Evolutionary conservation across 1,140 invertebrate genomes (phyloP).

Genomic region (Lanistes nyassanus): DNA sequence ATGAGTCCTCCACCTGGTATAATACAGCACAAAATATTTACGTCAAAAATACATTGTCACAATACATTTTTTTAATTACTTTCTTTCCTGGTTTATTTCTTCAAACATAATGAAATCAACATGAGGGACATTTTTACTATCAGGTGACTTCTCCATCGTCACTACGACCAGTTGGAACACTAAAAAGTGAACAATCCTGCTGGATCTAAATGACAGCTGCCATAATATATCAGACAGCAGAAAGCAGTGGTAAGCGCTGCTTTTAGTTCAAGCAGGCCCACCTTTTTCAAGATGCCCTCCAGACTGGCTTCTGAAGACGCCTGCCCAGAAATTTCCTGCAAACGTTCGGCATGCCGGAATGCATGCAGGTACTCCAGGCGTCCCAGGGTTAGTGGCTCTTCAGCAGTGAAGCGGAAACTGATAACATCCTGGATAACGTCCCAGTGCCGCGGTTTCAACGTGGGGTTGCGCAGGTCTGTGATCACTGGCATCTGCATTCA

Average conservation of each 20-base stretch:
- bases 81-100: neutral
- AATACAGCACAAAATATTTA: no score
- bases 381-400: slow-evolving; percentile 65
- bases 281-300: slow-evolving; percentile 81
- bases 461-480: slow-evolving; percentile 65
- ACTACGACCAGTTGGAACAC: no score
- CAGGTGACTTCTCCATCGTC: no score
- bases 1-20: slow-evolving; percentile 65
- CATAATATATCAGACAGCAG: no score
- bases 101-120: no score
- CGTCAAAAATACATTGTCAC: no score
- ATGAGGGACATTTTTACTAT: no score
- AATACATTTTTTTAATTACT: no score
- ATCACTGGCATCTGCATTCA: slow-evolving; percentile 67
- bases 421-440: slow-evolving; percentile 63
- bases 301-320: slow-evolving; percentile 86
- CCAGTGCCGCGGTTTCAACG: slow-evolving; percentile 65
- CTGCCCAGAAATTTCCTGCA: slow-evolving; percentile 85
- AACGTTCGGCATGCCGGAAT: slow-evolving; percentile 77
- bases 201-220: no score
- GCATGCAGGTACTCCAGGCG: slow-evolving; percentile 69
- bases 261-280: slow-evolving; percentile 45
- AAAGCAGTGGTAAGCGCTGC: no score
- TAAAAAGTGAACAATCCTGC: no score
- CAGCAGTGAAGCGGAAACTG: slow-evolving; percentile 58